Conservation (phyloP, 2,113 vertebrate species). For the Callipepla californica region DNA sequence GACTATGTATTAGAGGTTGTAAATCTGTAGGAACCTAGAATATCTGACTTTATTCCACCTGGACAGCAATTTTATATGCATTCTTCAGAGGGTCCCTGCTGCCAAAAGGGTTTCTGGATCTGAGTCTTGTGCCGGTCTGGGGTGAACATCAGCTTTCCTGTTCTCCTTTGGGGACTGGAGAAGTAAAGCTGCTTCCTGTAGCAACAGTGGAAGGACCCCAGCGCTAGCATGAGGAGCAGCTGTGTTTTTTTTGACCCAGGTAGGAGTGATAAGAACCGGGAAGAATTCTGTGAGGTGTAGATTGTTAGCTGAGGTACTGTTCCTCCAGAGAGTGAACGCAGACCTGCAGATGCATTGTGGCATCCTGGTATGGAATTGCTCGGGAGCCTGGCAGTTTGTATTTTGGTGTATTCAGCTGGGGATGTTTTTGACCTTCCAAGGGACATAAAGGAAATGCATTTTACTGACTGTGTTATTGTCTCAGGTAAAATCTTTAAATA, state of each 20-base stretch:
- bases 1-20: not conserved
- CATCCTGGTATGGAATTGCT: not conserved
- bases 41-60: not conserved
- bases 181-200: not conserved
- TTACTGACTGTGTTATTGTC: constrained; percentile 35
- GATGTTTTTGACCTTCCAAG: constrained; percentile 31
- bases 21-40: not conserved
- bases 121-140: not conserved
- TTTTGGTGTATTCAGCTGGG: not conserved
- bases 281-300: not conserved
- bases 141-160: not conserved
- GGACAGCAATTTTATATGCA: not conserved
- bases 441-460: not conserved
- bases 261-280: not conserved
- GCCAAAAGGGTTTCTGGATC: not conserved
- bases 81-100: not conserved
- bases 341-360: not conserved
- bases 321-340: not conserved
- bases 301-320: not conserved
- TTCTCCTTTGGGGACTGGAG: not conserved
- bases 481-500: constrained; percentile 32
- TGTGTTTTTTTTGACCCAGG: not conserved
- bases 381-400: not conserved
- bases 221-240: not conserved
- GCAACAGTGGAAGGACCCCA: not conserved